Conservation (phyloP, 1,140 invertebrate species). For the Penaeus vannamei region DNA sequence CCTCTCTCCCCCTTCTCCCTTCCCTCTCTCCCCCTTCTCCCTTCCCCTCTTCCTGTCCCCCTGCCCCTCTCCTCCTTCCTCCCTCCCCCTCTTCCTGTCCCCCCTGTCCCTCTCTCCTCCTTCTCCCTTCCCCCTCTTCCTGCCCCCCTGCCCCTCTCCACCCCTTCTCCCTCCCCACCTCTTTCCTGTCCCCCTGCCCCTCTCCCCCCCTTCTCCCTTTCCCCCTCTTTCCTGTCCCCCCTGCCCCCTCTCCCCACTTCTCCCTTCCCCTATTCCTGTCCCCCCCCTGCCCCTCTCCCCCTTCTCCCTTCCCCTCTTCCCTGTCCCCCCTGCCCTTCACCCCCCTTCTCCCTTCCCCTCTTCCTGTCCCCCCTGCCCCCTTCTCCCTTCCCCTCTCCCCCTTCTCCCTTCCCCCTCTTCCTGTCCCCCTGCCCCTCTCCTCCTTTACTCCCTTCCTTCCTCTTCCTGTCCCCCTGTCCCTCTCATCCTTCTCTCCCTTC, state of each 20-base stretch:
- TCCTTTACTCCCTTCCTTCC: too few species aligned
- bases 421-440: too few species aligned
- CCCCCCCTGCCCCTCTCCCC: too few species aligned
- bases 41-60: background rate
- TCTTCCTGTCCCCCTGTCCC: too few species aligned
- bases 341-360: background rate
- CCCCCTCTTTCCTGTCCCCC: background rate
- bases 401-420: too few species aligned
- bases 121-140: background rate
- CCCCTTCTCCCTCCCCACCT: background rate
- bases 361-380: too few species aligned
- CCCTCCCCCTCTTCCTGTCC: constrained; percentile 13
- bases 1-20: background rate
- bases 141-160: background rate
- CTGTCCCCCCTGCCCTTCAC: background rate
- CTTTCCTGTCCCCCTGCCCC: background rate
- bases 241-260: too few species aligned
- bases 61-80: background rate
- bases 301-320: background rate
- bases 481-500: too few species aligned
- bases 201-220: background rate
- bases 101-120: background rate
- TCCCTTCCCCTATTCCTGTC: background rate
- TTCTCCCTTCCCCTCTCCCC: too few species aligned
- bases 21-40: too few species aligned